A percentile compares a stretch with the other conserved stretches of the same genome.
Evolutionary conservation across 2,113 vertebrate species (phyloP).

Genomic region (Phalacrocorax carbo): DNA sequence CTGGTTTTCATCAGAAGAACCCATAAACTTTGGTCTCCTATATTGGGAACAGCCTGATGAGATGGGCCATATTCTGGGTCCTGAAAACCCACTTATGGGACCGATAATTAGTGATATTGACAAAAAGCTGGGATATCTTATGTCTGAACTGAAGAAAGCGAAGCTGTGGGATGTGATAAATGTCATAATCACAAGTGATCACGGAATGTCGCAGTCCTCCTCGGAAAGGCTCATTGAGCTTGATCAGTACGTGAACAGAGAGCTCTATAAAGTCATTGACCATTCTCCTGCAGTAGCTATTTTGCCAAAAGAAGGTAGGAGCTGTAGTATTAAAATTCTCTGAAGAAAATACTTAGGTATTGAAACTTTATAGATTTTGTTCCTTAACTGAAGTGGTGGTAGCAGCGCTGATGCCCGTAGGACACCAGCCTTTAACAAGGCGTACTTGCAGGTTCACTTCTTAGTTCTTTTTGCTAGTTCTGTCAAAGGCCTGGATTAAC

Average conservation of each 20-base stretch:
- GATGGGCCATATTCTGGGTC: slow-evolving; percentile 83
- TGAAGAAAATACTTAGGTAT: neutral
- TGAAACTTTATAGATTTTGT: neutral
- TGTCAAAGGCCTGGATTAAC: neutral
- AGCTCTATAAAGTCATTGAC: slow-evolving; percentile 84
- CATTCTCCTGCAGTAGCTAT: slow-evolving; percentile 86
- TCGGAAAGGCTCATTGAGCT: slow-evolving; percentile 84
- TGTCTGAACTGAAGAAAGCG: slow-evolving; percentile 78
- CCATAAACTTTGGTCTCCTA: slow-evolving; percentile 85
- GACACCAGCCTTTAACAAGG: neutral
- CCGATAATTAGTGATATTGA: slow-evolving; percentile 81
- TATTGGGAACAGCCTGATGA: slow-evolving; percentile 94
- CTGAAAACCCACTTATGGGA: slow-evolving; percentile 83
- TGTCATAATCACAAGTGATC: slow-evolving; percentile 90
- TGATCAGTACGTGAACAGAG: slow-evolving; percentile 81
- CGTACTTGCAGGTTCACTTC: neutral
- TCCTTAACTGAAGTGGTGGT: neutral
- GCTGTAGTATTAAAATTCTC: neutral
- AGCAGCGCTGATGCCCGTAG: neutral
- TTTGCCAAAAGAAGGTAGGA: slow-evolving; percentile 86
- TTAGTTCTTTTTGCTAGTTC: neutral
- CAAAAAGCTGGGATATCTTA: slow-evolving; percentile 85
- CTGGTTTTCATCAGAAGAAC: slow-evolving; percentile 83
- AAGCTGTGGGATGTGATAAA: slow-evolving; percentile 82
- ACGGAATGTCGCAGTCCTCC: slow-evolving; percentile 88